Evolutionary conservation across 2,888 invertebrate species (phyloP), one percentile per base, ranked within the genome.

Genomic region (Thera obeliscata): DNA sequence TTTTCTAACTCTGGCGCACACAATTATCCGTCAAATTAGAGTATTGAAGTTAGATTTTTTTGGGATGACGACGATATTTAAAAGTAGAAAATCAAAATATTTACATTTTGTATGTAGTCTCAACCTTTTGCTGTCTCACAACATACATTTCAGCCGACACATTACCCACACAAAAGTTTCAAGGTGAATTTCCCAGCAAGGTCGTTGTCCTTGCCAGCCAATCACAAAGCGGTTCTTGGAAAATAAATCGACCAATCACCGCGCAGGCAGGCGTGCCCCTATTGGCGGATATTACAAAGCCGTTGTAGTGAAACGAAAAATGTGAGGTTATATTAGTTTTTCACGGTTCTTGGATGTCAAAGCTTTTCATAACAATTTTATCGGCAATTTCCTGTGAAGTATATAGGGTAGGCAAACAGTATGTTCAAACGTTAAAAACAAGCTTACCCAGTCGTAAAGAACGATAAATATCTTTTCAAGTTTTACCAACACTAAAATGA

Each of bases 131-230:
- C 4, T 43, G 33, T 43, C 9, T 2, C 33, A 33, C 56, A 56
- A 56, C 56, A 62, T 49, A 38, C 12, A 49, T 61, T 49, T 12
- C 33, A 38, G 22, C 33, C 49, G 33, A 12, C 36, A 52, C n/a
- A 41, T 56, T 6, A 9, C 11, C 56, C 38, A 58, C 66, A 62
- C 66, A 59, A 65, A 78, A 78, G 81, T 67, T 82, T 87, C 85
- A 86, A 84, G 84, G 83, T 78, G 66, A 79, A 73, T 75, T 74
- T 58, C 61, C 64, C 52, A 54, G 60, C 74, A 78, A 83, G 85
- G 80, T 84, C 73, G 73, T 75, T 78, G 80, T 75, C 79, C 85
- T 70, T 46, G 69, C 71, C 74, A 61, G 75, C 86, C 86, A 86
- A 86, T 85, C 56, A 61, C 72, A 70, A 69, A 63, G 69, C 72